These are phyloP conservation scores for Myanophis thanlyinensis DNA, from an alignment of 2,113 vertebrate species.

Conservation along the genomic window DNA sequence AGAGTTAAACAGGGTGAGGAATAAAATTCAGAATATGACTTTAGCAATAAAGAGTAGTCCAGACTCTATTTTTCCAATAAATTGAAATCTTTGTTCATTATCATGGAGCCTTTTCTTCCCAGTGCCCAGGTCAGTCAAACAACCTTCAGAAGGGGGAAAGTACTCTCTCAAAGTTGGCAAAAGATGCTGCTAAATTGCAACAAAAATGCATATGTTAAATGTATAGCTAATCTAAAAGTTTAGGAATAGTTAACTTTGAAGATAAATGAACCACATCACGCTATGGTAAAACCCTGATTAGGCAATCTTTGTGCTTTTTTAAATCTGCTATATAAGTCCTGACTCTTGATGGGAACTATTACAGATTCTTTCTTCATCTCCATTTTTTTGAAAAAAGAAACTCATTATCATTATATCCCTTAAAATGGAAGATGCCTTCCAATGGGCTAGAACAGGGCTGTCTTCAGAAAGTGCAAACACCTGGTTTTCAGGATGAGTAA, in stretches of 20 bases:
- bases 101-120: background rate
- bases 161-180: background rate
- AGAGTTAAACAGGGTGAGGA: background rate
- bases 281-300: background rate
- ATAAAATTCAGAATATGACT: background rate
- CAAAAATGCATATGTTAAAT: background rate
- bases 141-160: background rate
- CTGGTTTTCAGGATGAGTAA: background rate
- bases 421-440: background rate
- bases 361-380: background rate
- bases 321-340: background rate
- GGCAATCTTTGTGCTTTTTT: background rate
- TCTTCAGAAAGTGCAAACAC: background rate
- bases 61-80: accelerated
- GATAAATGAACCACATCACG: background rate
- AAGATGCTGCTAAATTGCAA: background rate
- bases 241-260: background rate
- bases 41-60: background rate
- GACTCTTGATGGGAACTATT: background rate
- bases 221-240: background rate
- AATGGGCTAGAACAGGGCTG: background rate
- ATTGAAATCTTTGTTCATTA: background rate
- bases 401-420: no score
- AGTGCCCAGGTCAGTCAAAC: background rate
- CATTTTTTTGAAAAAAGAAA: background rate